phyloP scores from a whole-genome alignment of 2,113 vertebrate genomes.

The Lynx canadensis region DNA sequence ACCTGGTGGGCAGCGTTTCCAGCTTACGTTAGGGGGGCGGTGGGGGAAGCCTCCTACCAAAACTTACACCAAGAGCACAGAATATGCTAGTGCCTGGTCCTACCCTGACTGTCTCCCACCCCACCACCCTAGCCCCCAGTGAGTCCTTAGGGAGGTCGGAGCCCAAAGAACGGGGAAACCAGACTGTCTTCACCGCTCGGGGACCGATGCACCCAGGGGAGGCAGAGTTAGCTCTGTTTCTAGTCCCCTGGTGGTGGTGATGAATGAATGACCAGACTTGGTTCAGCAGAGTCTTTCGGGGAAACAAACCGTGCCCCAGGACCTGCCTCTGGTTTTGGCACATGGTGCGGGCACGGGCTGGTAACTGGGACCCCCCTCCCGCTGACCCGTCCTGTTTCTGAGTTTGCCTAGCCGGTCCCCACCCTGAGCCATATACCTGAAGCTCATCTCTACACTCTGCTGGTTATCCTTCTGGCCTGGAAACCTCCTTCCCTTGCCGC shows the following conservation, averaged over 20 bases:
- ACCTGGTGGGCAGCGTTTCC: not conserved
- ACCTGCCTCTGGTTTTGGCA: not conserved
- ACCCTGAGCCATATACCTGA: no score
- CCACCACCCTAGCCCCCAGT: not conserved
- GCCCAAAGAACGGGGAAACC: not conserved
- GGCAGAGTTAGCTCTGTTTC: not conserved
- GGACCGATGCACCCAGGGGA: not conserved
- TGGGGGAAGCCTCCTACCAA: not conserved
- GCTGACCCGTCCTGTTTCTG: constrained; percentile 23
- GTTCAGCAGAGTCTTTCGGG: not conserved
- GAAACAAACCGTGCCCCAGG: not conserved
- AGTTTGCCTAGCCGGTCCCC: not conserved
- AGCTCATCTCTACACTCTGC: constrained; percentile 16
- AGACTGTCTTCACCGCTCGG: not conserved
- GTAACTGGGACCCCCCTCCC: not conserved
- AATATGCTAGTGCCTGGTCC: not conserved
- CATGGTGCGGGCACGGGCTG: not conserved
- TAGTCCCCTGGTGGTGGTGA: not conserved
- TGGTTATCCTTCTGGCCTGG: constrained; percentile 74
- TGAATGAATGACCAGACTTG: not conserved
- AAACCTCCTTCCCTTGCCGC: constrained; percentile 68
- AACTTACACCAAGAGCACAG: not conserved
- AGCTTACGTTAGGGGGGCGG: not conserved
- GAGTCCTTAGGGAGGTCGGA: not conserved
- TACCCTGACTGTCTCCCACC: not conserved